Conservation (phyloP, 2,888 invertebrate genomes). For the Tipula confusa region DNA sequence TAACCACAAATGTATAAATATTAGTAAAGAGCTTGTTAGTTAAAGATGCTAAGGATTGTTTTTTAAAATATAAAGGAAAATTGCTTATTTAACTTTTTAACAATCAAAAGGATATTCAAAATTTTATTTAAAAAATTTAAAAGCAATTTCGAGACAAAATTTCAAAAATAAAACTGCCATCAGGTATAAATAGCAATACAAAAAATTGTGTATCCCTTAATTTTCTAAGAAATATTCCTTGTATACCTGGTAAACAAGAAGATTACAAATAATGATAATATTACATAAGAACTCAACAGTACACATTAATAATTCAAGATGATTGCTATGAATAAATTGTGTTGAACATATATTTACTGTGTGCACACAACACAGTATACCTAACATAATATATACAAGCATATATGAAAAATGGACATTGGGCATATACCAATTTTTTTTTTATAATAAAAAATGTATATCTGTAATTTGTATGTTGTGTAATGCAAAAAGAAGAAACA, state of each 20-base stretch:
- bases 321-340: background rate
- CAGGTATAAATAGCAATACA: background rate
- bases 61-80: too few species aligned
- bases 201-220: background rate
- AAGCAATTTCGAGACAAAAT: too few species aligned
- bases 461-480: conserved; percentile 20
- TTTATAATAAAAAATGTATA: background rate
- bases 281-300: background rate
- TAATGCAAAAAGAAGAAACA: background rate
- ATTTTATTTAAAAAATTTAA: too few species aligned
- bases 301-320: background rate
- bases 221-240: background rate
- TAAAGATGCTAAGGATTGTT: too few species aligned
- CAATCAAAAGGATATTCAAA: too few species aligned
- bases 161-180: background rate
- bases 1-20: too few species aligned
- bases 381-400: background rate
- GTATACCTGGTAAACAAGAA: background rate
- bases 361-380: background rate
- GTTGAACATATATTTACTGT: background rate
- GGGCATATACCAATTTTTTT: background rate
- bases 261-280: conserved; percentile 3
- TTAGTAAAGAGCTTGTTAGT: too few species aligned
- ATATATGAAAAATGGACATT: background rate
- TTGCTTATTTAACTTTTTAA: too few species aligned